A percentile compares a stretch with the other conserved stretches of the same genome.
Evolutionary conservation across 1,140 invertebrate genomes (phyloP).

Genomic region (Tetranychus urticae): DNA sequence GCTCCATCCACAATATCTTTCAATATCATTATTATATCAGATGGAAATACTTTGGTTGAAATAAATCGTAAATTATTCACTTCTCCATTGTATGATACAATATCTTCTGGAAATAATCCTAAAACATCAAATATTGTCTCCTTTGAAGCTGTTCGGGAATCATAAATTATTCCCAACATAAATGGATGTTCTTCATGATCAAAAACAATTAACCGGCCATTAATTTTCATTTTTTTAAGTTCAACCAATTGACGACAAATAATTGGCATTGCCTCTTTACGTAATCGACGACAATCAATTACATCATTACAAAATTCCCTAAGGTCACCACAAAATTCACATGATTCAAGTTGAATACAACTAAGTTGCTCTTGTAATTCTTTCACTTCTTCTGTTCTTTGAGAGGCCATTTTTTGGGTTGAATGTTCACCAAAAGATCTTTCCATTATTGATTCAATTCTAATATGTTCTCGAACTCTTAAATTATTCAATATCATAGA

Average conservation of each 20-base stretch:
- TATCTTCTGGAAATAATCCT: not conserved
- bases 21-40: not conserved
- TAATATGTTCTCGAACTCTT: conserved; percentile 47
- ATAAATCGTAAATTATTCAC: not conserved
- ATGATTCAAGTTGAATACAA: not conserved
- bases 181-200: not conserved
- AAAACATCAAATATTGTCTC: not conserved
- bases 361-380: not conserved
- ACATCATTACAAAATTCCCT: not conserved
- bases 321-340: not conserved
- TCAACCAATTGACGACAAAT: not conserved
- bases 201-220: not conserved
- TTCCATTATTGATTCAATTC: conserved; percentile 83
- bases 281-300: not conserved
- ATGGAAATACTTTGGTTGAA: not conserved
- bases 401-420: conserved; percentile 22
- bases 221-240: not conserved
- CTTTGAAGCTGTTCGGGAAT: not conserved
- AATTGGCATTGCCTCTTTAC: not conserved
- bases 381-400: not conserved
- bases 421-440: conserved; percentile 60
- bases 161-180: not conserved
- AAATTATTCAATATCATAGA: conserved; percentile 76
- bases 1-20: not conserved
- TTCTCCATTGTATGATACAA: not conserved